Evolutionary conservation across 2,888 invertebrate genomes (phyloP), one percentile per base, ranked within the genome.

Genomic region (Agrotis ipsilon): DNA sequence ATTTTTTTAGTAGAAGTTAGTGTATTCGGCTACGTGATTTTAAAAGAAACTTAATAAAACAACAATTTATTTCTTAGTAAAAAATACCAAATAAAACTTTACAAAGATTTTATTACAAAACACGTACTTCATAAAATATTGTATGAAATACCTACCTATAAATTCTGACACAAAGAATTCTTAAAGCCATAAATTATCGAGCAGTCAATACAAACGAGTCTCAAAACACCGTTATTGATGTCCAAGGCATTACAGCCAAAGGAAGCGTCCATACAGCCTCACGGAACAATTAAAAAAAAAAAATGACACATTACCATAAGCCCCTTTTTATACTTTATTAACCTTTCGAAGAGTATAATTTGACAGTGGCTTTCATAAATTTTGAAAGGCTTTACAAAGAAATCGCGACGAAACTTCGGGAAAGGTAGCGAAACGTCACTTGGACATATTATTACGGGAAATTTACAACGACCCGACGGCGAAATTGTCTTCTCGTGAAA

Each of bases 281-380:
- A 70, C 62, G 63, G 71, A 68, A 79, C 73, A 76, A 75, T 72
- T 81, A 85, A 83, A 68, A 65, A 89, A 81, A 82, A 68, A 65
- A 89, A 84, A 85, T 89, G 88, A 89, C 89, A 90, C 87, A 90
- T 88, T 86, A 86, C 79, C 86, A 81, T 86, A 88, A 87, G 84
- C 80, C 77, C 78, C 75, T 82, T 71, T 78, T 87, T 79, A 78
- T 87, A 84, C 87, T 88, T 90, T 92, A 93, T 92, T 91, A 91
- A 91, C 90, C 86, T 86, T 78, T 81, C 76, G 75, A 85, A 85
- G 89, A 90, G 90, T 89, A 91, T 92, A 92, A 94, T 93, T 92
- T 93, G 93, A 94, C 92, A 92, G 91, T 90, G 88, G 88, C 91
- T 92, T 87, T 84, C 90, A 90, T 94, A 93, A 94, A 92, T 93